Conservation (phyloP, 2,797 vertebrate genomes). For the Spinibarbus caldwelli region DNA sequence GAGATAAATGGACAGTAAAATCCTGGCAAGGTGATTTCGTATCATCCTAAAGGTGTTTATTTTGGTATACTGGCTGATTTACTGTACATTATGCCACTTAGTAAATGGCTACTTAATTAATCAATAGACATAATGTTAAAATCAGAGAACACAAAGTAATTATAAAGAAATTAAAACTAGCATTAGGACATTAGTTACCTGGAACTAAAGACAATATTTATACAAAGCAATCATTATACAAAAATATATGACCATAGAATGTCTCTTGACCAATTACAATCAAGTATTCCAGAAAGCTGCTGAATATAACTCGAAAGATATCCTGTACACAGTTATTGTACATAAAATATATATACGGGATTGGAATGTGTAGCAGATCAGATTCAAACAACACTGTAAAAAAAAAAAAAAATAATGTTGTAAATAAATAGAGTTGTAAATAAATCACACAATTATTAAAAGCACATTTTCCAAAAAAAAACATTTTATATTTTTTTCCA, state of each 20-base stretch:
- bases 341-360: too few relatives aligned
- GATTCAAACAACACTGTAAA: too few relatives aligned
- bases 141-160: not conserved
- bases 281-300: not conserved
- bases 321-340: not conserved
- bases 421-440: too few relatives aligned
- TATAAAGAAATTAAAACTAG: not conserved
- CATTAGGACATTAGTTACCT: not conserved
- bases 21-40: not conserved
- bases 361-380: too few relatives aligned
- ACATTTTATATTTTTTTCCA: too few relatives aligned
- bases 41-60: not conserved
- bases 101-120: not conserved
- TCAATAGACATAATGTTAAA: not conserved
- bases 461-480: too few relatives aligned
- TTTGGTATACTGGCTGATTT: not conserved
- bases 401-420: too few relatives aligned
- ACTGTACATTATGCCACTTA: not conserved
- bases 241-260: not conserved
- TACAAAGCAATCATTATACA: not conserved
- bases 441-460: too few relatives aligned
- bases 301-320: not conserved
- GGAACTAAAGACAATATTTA: not conserved
- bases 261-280: not conserved
- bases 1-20: not conserved